phyloP scores from a whole-genome alignment of 2,797 vertebrate species.

The Pygocentrus nattereri region DNA sequence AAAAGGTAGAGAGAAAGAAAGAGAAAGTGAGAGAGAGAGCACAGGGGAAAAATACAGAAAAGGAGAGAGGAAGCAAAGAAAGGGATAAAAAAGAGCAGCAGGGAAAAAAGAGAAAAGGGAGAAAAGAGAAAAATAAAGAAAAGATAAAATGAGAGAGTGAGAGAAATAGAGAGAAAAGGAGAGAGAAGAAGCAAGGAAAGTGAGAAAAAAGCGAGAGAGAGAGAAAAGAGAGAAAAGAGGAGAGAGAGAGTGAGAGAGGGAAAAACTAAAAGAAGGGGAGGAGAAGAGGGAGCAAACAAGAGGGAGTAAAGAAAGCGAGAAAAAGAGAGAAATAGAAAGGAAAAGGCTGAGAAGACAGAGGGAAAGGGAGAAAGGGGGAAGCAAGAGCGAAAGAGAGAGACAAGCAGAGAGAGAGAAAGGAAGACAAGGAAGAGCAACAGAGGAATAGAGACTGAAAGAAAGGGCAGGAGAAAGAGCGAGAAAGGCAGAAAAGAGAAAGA shows the following conservation, averaged over 20 bases:
- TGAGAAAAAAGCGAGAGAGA: not conserved
- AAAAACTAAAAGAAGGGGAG: too few relatives aligned
- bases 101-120: not conserved
- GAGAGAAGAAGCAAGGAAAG: not conserved
- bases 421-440: not conserved
- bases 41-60: not conserved
- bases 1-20: not conserved
- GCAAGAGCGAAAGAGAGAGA: not conserved
- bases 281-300: not conserved
- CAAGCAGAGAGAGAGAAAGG: too few relatives aligned
- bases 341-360: not conserved
- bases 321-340: not conserved
- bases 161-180: not conserved
- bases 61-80: too few relatives aligned
- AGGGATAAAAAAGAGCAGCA: not conserved
- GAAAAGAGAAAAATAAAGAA: not conserved
- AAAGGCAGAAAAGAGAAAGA: too few relatives aligned
- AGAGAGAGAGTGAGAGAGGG: not conserved
- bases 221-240: not conserved
- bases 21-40: not conserved
- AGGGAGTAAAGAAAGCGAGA: too few relatives aligned
- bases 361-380: not conserved
- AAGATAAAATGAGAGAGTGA: not conserved
- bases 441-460: too few relatives aligned
- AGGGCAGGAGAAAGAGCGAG: too few relatives aligned